These are phyloP conservation scores for Lepidothrix coronata DNA, from an alignment of 2,113 vertebrate species.

Conservation along the genomic window DNA sequence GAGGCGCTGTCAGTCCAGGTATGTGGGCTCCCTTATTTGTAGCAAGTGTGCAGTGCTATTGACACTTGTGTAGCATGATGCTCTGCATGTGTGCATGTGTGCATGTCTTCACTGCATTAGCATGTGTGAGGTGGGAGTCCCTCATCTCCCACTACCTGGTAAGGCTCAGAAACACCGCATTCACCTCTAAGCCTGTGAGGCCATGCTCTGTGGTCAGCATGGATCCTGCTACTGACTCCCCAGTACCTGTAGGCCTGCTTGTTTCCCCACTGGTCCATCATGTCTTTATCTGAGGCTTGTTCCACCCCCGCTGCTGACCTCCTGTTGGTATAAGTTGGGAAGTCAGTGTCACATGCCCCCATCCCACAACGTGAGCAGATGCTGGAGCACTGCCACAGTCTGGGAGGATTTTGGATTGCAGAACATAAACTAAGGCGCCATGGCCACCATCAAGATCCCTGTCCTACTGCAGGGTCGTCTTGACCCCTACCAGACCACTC, in stretches of 20 bases:
- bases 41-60: not conserved
- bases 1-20: not conserved
- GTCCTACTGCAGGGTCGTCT: not conserved
- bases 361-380: not conserved
- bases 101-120: not conserved
- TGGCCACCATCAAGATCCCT: not conserved
- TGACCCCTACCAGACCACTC: not conserved
- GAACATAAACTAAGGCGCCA: not conserved
- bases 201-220: not conserved
- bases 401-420: not conserved
- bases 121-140: not conserved
- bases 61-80: not conserved
- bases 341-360: not conserved
- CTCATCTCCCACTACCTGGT: not conserved
- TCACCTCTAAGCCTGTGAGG: not conserved
- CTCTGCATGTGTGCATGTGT: rapidly evolving
- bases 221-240: not conserved
- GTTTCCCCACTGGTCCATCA: rapidly evolving
- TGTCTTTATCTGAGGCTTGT: not conserved
- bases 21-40: not conserved
- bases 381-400: not conserved
- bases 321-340: not conserved
- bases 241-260: not conserved
- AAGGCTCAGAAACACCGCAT: not conserved
- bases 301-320: not conserved